Percentiles rank a stretch among this genome's conserved stretches.
These are phyloP conservation scores for Siniperca chuatsi DNA, from an alignment of 2,113 vertebrate genomes.

Conservation along the genomic window DNA sequence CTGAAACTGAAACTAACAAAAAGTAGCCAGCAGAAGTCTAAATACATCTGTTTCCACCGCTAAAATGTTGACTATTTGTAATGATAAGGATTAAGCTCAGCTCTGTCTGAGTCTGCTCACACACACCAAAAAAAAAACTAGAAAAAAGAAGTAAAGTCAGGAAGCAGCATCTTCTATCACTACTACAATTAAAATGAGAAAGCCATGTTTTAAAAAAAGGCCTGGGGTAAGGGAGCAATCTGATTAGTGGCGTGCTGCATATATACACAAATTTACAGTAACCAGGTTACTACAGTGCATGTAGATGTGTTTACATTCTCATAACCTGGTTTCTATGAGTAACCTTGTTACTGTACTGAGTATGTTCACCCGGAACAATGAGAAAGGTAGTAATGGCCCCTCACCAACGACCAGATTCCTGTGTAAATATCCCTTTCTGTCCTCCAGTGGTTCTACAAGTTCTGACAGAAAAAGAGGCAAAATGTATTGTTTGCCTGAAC, in stretches of 20 bases:
- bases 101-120: too few relatives aligned
- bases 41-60: too few relatives aligned
- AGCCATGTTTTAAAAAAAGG: not conserved
- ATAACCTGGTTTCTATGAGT: too few relatives aligned
- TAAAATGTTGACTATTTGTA: not conserved
- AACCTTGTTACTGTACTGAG: too few relatives aligned
- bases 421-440: slow-evolving; percentile 4
- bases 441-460: not conserved
- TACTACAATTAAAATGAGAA: not conserved
- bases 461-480: not conserved
- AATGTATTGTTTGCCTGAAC: not conserved
- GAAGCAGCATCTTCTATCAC: not conserved
- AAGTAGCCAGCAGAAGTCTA: not conserved
- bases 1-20: not conserved
- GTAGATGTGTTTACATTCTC: too few relatives aligned
- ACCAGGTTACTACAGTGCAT: not conserved
- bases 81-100: too few relatives aligned
- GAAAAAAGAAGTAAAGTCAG: too few relatives aligned
- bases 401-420: not conserved
- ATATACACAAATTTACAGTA: not conserved
- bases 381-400: not conserved
- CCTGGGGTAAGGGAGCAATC: not conserved
- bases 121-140: too few relatives aligned
- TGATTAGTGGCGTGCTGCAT: not conserved
- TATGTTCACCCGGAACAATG: not conserved